Evolutionary conservation across 2,888 invertebrate species (phyloP), one percentile per base, ranked within the genome.

Genomic region (Andrena minutula): DNA sequence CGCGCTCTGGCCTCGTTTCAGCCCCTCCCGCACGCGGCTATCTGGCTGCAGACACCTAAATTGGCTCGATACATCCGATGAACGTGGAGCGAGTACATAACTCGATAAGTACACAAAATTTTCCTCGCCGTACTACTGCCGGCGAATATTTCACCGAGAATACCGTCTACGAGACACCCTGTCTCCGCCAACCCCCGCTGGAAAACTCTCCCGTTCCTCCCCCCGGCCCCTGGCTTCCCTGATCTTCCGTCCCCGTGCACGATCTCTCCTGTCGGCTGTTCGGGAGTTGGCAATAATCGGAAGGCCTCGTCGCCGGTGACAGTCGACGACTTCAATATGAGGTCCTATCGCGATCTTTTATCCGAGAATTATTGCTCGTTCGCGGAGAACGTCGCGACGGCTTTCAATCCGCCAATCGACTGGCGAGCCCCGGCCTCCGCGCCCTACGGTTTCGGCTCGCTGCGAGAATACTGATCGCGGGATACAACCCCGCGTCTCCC

Each of bases 31-130:
- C 69, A 32, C 86, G 84, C 86, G 84, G 75, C 83, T 85, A 89
- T 89, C 87, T 65, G 70, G 53, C 81, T 86, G 82, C 87, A 85
- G 88, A 89, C 88, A 84, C 78, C 83, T 82, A 89, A 89, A 89
- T 89, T 89, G 83, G 73, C 82, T 77, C 89, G 87, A 84, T 87
- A 89, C 87, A 89, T 83, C 85, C 85, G 78, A 83, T 81, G 87
- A 85, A 89, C 89, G 89, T 86, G 89, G 72, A 83, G 81, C 85
- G 87, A 84, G 87, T 88, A 89, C 85, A 86, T 89, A 89, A 89
- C 88, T 89, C 86, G 65, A 88, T 87, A 86, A 86, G 88, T 87
- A 86, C 84, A 88, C 86, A 80, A 88, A 87, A 89, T 89, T 89
- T 89, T 87, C 89, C 73, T 83, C 85, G 66, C 76, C 82, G 81